Evolutionary conservation across 2,113 vertebrate species (phyloP).

Genomic region (Dascyllus trimaculatus): DNA sequence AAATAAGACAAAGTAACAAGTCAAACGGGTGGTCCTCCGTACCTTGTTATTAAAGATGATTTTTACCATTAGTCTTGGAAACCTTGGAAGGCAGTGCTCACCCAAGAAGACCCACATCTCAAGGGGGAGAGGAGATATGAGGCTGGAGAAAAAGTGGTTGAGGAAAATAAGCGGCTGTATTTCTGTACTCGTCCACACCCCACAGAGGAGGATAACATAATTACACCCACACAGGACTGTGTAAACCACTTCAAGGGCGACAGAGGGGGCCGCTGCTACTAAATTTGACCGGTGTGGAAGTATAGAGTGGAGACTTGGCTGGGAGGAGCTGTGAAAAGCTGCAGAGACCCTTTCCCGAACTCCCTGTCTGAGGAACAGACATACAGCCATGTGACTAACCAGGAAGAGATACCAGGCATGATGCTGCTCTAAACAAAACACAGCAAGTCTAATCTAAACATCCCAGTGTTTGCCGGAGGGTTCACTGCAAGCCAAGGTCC

Average conservation of each 20-base stretch:
- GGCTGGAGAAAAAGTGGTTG: conserved; percentile 72
- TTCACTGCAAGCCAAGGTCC: neutral
- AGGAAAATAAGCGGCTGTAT: conserved; percentile 78
- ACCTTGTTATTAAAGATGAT: conserved; percentile 74
- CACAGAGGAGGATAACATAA: conserved; percentile 72
- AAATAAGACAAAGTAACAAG: conserved; percentile 54
- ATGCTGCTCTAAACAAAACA: neutral
- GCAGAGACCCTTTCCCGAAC: conserved; percentile 39
- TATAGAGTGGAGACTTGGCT: conserved; percentile 38
- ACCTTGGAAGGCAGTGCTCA: conserved; percentile 61
- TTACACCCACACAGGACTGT: conserved; percentile 68
- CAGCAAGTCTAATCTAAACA: conserved; percentile 9
- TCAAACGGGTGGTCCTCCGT: conserved; percentile 58
- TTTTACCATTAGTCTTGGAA: conserved; percentile 57
- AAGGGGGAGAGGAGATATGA: conserved; percentile 54
- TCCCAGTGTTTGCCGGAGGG: neutral
- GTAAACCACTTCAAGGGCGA: conserved; percentile 79
- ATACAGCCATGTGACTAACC: neutral
- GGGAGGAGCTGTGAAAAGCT: conserved; percentile 46
- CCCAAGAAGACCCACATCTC: conserved; percentile 69
- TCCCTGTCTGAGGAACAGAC: conserved; percentile 18
- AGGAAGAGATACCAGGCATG: conserved; percentile 1
- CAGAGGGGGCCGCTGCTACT: conserved; percentile 52
- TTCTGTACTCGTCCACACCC: conserved; percentile 81
- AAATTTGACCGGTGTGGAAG: conserved; percentile 60